Evolutionary conservation across 2,888 invertebrate genomes (phyloP).

Genomic region (Synanthedon vespiformis): DNA sequence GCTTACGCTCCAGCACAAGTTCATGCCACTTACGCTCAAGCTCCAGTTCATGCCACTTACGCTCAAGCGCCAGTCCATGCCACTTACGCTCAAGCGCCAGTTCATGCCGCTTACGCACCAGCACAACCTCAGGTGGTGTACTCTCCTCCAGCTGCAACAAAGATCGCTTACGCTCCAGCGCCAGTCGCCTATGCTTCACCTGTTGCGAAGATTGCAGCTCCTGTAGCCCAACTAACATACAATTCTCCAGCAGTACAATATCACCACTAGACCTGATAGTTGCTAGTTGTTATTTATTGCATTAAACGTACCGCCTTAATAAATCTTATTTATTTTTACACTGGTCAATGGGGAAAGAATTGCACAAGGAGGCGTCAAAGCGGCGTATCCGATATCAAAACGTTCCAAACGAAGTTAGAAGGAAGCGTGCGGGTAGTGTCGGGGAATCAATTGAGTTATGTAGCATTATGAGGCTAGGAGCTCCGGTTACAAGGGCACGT

Average conservation of each 20-base stretch:
- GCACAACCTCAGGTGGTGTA: slow-evolving; percentile 10
- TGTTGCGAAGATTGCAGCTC: slow-evolving; percentile 7
- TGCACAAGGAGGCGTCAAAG: slow-evolving; percentile 56
- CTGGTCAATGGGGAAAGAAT: slow-evolving; percentile 38
- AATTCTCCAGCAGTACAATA: slow-evolving; percentile 49
- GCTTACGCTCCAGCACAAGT: slow-evolving; percentile 1
- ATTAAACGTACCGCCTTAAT: slow-evolving; percentile 30
- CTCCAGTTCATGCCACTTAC: slow-evolving; percentile 7
- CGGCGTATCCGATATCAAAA: slow-evolving; percentile 68
- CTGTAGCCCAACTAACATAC: slow-evolving; percentile 37
- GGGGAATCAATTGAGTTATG: slow-evolving; percentile 69
- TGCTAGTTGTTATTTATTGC: slow-evolving; percentile 37
- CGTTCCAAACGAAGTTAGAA: slow-evolving; percentile 64
- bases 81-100: slow-evolving; percentile 13
- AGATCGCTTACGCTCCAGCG: slow-evolving; percentile 17
- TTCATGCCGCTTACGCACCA: slow-evolving; percentile 18
- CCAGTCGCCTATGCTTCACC: slow-evolving; percentile 1
- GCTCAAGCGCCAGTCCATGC: slow-evolving; percentile 15
- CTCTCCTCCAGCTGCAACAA: slow-evolving; percentile 2
- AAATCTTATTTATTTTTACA: slow-evolving; percentile 28
- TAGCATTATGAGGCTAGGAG: slow-evolving; percentile 61
- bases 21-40: slow-evolving; percentile 11
- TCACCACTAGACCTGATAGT: slow-evolving; percentile 40
- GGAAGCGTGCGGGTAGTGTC: slow-evolving; percentile 66
- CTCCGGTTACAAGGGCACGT: slow-evolving; percentile 61